A percentile compares a stretch with the other conserved stretches of the same genome.
Conservation (phyloP, 2,797 vertebrate species). For the Balearica regulorum region DNA sequence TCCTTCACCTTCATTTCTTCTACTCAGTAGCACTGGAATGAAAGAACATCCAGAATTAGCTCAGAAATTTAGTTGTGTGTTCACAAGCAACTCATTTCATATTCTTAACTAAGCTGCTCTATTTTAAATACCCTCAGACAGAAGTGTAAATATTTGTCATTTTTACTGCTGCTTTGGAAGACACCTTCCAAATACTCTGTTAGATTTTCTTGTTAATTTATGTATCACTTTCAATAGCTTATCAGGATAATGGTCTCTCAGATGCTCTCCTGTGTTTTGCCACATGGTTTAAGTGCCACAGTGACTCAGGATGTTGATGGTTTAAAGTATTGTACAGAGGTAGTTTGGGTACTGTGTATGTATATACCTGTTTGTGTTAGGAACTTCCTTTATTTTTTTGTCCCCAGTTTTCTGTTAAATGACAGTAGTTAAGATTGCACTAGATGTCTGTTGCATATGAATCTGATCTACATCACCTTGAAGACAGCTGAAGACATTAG, state of each 20-base stretch:
- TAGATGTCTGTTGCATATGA: background rate
- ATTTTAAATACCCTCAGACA: constrained; percentile 18
- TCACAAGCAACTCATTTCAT: background rate
- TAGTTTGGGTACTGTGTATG: background rate
- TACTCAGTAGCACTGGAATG: background rate
- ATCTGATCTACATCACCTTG: background rate
- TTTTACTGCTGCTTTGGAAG: constrained; percentile 46
- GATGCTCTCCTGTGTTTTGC: constrained; percentile 8
- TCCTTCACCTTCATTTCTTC: background rate
- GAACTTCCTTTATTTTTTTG: background rate
- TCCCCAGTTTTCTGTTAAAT: background rate
- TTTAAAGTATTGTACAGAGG: background rate
- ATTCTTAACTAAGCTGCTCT: constrained; percentile 24
- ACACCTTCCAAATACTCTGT: constrained; percentile 3
- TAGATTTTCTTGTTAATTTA: constrained; percentile 16
- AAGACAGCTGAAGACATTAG: background rate
- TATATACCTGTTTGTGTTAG: background rate
- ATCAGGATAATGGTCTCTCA: background rate
- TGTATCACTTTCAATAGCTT: background rate
- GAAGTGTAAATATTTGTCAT: background rate
- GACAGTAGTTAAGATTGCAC: background rate
- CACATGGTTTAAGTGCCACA: constrained; percentile 49
- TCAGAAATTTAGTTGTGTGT: background rate
- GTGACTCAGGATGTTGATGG: constrained; percentile 32
- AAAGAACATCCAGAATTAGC: background rate